Evolutionary conservation across 2,797 vertebrate species (phyloP).

Genomic region (Prionace glauca): DNA sequence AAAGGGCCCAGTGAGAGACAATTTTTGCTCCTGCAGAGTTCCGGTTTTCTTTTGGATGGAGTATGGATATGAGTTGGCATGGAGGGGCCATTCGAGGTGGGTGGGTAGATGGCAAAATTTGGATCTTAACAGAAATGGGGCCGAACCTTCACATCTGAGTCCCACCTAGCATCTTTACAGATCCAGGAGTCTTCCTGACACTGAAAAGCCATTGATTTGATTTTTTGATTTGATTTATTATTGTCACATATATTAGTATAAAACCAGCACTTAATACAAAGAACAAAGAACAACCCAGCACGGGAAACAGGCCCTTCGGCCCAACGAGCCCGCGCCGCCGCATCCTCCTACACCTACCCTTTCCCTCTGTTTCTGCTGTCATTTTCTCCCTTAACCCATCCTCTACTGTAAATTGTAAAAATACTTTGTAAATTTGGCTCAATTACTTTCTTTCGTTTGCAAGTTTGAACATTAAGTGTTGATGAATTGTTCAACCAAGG

Average conservation of each 20-base stretch:
- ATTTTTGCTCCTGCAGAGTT: background rate
- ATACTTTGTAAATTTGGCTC: background rate
- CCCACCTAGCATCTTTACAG: background rate
- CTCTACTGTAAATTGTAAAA: background rate
- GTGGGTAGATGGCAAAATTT: background rate
- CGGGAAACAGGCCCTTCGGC: no score
- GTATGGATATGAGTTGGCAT: background rate
- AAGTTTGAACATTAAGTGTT: background rate
- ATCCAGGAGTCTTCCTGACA: background rate
- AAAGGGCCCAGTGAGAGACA: no score
- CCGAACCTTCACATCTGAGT: background rate
- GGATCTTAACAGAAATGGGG: background rate
- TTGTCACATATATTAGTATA: no score
- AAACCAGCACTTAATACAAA: background rate
- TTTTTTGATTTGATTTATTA: no score
- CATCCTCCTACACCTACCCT: no score
- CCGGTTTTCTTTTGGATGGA: background rate
- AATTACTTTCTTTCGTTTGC: background rate
- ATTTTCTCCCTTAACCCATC: background rate
- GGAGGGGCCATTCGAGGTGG: no score
- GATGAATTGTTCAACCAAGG: background rate
- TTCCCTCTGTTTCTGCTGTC: background rate
- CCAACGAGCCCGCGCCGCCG: no score
- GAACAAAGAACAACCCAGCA: no score
- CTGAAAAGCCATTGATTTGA: background rate